These are phyloP conservation scores for Ochropleura plecta DNA, from an alignment of 2,888 invertebrate genomes.

Conservation along the genomic window DNA sequence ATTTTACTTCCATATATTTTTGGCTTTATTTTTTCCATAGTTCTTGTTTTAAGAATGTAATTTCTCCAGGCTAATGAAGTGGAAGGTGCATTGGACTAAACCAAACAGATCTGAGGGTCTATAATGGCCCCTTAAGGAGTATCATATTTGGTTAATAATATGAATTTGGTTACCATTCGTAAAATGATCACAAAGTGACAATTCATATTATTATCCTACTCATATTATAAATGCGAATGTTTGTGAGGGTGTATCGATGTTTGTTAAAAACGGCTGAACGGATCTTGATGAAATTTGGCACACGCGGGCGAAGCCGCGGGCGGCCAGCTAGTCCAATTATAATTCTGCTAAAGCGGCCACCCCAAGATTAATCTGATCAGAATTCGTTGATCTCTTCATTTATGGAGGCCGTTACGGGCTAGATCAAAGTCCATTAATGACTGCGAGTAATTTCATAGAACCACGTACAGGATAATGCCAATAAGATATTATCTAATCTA, in stretches of 20 bases:
- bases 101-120: neutral
- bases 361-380: neutral
- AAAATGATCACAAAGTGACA: too few relatives aligned
- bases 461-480: constrained; percentile 28
- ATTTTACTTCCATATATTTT: neutral
- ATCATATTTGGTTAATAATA: too few relatives aligned
- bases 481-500: constrained; percentile 37
- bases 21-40: neutral
- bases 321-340: too few relatives aligned
- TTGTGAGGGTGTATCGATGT: too few relatives aligned
- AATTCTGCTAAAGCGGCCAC: too few relatives aligned
- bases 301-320: too few relatives aligned
- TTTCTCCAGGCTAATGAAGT: neutral
- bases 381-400: neutral
- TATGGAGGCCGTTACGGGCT: neutral
- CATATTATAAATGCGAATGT: too few relatives aligned
- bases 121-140: too few relatives aligned
- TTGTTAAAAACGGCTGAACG: too few relatives aligned
- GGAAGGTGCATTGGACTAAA: neutral
- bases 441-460: constrained; percentile 9
- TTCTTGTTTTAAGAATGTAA: neutral
- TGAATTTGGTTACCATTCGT: too few relatives aligned
- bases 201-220: too few relatives aligned
- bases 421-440: constrained; percentile 6
- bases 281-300: too few relatives aligned